Conservation (phyloP, 2,797 vertebrate species). For the Coilia nasus region DNA sequence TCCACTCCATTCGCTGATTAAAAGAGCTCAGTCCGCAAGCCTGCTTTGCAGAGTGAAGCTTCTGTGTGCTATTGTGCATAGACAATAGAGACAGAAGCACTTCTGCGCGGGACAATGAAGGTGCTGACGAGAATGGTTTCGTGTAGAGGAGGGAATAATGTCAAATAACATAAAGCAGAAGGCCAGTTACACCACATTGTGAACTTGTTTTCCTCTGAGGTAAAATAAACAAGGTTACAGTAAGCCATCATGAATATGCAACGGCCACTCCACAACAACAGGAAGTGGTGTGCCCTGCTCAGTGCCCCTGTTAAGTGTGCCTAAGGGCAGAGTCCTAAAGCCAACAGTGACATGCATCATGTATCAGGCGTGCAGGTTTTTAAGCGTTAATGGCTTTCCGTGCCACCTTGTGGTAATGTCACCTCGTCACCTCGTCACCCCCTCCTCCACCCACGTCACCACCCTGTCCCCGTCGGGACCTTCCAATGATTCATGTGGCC, state of each 20-base stretch:
- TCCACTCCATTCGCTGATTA: background rate
- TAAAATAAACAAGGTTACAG: too few relatives aligned
- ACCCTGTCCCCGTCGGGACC: background rate
- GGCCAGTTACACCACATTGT: too few relatives aligned
- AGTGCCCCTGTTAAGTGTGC: background rate
- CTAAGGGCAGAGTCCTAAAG: background rate
- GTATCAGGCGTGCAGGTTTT: background rate
- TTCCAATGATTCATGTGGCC: conserved; percentile 31
- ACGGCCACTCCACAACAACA: background rate
- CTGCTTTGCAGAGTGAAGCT: background rate
- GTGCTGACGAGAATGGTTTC: too few relatives aligned
- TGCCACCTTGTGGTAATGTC: background rate
- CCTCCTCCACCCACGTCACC: too few relatives aligned
- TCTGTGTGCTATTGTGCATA: too few relatives aligned
- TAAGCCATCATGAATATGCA: background rate
- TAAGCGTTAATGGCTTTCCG: background rate
- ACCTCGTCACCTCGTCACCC: background rate
- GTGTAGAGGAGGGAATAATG: too few relatives aligned
- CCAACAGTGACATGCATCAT: background rate
- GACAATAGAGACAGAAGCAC: too few relatives aligned
- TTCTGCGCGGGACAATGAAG: too few relatives aligned
- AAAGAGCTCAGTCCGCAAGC: background rate
- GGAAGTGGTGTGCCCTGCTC: background rate
- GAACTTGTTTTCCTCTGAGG: too few relatives aligned
- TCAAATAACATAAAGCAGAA: too few relatives aligned